Evolutionary conservation across 2,113 vertebrate species (phyloP).

Genomic region (Mesembrinibis cayennensis): DNA sequence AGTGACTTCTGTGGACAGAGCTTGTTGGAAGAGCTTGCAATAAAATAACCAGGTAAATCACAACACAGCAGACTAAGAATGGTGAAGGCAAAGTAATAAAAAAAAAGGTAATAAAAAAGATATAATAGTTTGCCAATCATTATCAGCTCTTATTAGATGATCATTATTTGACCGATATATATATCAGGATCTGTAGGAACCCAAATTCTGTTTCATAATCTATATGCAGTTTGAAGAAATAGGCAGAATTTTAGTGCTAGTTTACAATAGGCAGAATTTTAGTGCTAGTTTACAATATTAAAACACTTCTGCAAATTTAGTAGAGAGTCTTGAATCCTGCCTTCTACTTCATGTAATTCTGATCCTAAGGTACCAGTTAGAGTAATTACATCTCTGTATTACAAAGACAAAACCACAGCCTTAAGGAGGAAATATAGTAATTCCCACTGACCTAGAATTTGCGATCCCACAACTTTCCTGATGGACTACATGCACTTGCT

Average conservation of each 20-base stretch:
- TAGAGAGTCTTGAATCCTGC: not conserved
- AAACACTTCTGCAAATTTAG: not conserved
- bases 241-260: not conserved
- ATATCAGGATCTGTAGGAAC: not conserved
- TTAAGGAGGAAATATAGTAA: not conserved
- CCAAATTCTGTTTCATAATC: not conserved
- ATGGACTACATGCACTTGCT: not conserved
- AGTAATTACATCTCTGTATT: not conserved
- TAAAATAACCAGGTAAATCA: not conserved
- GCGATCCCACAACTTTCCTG: not conserved
- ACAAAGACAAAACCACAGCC: not conserved
- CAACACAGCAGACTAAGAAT: not conserved
- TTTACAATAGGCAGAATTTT: not conserved
- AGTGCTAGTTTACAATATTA: not conserved
- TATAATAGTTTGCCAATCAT: not conserved
- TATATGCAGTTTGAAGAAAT: not conserved
- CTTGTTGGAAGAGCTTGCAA: not conserved
- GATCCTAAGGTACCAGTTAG: not conserved
- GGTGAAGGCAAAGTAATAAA: not conserved
- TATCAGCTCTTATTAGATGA: not conserved
- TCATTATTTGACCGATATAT: not conserved
- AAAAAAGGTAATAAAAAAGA: not conserved
- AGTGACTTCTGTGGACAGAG: not conserved
- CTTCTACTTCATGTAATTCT: not conserved
- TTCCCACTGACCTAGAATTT: not conserved